A percentile compares a stretch with the other conserved stretches of the same genome.
Conservation (phyloP, 1,140 invertebrate genomes). For the Drosophila pandora region DNA sequence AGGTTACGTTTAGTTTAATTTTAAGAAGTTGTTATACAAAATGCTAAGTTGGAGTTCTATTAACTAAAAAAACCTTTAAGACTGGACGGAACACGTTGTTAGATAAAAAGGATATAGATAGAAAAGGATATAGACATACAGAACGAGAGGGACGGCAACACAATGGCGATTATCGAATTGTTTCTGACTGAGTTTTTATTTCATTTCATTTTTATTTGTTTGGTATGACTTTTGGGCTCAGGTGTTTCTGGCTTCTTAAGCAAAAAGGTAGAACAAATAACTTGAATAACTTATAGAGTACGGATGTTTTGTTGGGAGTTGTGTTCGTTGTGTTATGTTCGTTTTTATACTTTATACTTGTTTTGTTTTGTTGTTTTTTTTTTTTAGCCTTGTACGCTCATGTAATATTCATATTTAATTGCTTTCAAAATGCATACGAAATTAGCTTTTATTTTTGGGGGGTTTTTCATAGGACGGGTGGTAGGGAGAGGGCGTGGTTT, state of each 20-base stretch:
- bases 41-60: slow-evolving; percentile 58
- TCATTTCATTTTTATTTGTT: slow-evolving; percentile 17
- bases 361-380: slow-evolving; percentile 10
- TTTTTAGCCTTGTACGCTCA: slow-evolving; percentile 45
- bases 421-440: slow-evolving; percentile 63
- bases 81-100: slow-evolving; percentile 43
- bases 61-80: slow-evolving; percentile 38
- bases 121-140: slow-evolving; percentile 31
- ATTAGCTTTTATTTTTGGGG: slow-evolving; percentile 35
- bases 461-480: neutral
- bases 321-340: slow-evolving; percentile 27
- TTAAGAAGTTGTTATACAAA: slow-evolving; percentile 58
- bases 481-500: neutral
- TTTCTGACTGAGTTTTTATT: slow-evolving; percentile 40
- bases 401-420: slow-evolving; percentile 69
- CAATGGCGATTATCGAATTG: slow-evolving; percentile 59
- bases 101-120: slow-evolving; percentile 37
- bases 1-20: slow-evolving; percentile 43
- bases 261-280: slow-evolving; percentile 43
- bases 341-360: slow-evolving; percentile 10
- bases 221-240: slow-evolving; percentile 51
- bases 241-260: slow-evolving; percentile 53
- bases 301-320: slow-evolving; percentile 47
- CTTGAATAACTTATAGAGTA: slow-evolving; percentile 49
- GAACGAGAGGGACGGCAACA: slow-evolving; percentile 56